Percentiles rank a stretch among this genome's conserved stretches.
Conservation (phyloP, 1,140 invertebrate genomes). For the Lucilia cuprina region DNA sequence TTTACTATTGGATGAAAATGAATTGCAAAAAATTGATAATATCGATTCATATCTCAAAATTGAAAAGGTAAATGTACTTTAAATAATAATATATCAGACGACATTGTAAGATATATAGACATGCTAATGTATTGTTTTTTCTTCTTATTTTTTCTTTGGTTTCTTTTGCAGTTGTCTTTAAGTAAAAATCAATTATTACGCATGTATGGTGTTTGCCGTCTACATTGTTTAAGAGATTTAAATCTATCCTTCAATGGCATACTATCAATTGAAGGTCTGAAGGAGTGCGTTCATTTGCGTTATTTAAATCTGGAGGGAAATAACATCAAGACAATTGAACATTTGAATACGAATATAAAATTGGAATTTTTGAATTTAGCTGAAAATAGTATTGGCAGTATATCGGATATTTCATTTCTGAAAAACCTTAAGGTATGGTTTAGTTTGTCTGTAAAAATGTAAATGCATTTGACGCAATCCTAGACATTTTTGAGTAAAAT, state of each 20-base stretch:
- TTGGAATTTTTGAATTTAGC: slow-evolving; percentile 85
- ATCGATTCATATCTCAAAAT: slow-evolving; percentile 81
- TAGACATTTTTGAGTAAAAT: too few relatives aligned
- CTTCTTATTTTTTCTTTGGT: neutral
- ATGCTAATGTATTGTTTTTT: neutral
- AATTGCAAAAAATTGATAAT: slow-evolving; percentile 84
- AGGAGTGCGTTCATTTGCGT: slow-evolving; percentile 80
- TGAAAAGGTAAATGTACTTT: slow-evolving; percentile 72
- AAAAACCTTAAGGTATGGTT: slow-evolving; percentile 77
- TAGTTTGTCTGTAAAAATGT: neutral
- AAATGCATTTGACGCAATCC: too few relatives aligned
- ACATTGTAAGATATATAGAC: neutral
- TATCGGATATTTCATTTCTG: slow-evolving; percentile 84
- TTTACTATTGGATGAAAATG: slow-evolving; percentile 86
- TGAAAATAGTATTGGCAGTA: slow-evolving; percentile 84
- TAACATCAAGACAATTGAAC: slow-evolving; percentile 81
- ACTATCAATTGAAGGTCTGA: slow-evolving; percentile 85
- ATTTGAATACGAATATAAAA: slow-evolving; percentile 80
- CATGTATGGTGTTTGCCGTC: slow-evolving; percentile 84
- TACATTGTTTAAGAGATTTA: slow-evolving; percentile 79
- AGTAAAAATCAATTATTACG: slow-evolving; percentile 83
- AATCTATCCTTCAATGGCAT: slow-evolving; percentile 89
- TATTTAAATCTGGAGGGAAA: slow-evolving; percentile 71
- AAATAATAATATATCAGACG: neutral
- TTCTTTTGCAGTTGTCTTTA: slow-evolving; percentile 76